phyloP scores from a whole-genome alignment of 2,888 invertebrate genomes.

The Phorcus lineatus region DNA sequence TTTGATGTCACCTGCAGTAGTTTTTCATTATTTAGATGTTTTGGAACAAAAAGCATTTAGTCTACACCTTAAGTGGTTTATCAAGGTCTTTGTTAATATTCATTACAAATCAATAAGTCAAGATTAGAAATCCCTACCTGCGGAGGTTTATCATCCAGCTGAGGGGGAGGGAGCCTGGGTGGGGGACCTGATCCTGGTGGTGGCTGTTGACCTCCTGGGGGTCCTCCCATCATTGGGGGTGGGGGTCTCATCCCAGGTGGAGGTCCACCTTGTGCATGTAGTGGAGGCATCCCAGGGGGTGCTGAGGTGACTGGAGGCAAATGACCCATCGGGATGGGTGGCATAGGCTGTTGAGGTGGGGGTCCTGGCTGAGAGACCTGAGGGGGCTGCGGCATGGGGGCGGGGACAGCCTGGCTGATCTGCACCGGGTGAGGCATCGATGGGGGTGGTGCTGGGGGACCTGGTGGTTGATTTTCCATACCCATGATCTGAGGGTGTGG shows the following conservation, averaged over 20 bases:
- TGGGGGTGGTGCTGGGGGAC: conserved; percentile 17
- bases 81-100: too few species aligned
- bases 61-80: too few species aligned
- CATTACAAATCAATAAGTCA: too few species aligned
- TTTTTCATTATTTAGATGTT: too few species aligned
- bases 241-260: conserved; percentile 20
- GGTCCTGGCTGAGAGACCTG: conserved; percentile 23
- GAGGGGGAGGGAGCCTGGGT: conserved; percentile 20
- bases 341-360: conserved; percentile 11
- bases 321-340: background rate
- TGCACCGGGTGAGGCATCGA: conserved; percentile 15
- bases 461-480: conserved; percentile 11
- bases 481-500: conserved; percentile 38
- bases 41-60: too few species aligned
- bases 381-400: background rate
- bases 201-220: conserved; percentile 4
- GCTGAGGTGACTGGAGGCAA: background rate
- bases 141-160: background rate
- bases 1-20: too few species aligned
- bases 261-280: background rate
- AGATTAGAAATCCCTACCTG: too few species aligned
- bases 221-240: conserved; percentile 35
- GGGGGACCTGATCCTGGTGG: conserved; percentile 30
- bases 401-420: background rate
- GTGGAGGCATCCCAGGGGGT: conserved; percentile 30